A percentile compares a stretch with the other conserved stretches of the same genome.
Evolutionary conservation across 2,113 vertebrate species (phyloP).

Genomic region (Bujurquina vittata): DNA sequence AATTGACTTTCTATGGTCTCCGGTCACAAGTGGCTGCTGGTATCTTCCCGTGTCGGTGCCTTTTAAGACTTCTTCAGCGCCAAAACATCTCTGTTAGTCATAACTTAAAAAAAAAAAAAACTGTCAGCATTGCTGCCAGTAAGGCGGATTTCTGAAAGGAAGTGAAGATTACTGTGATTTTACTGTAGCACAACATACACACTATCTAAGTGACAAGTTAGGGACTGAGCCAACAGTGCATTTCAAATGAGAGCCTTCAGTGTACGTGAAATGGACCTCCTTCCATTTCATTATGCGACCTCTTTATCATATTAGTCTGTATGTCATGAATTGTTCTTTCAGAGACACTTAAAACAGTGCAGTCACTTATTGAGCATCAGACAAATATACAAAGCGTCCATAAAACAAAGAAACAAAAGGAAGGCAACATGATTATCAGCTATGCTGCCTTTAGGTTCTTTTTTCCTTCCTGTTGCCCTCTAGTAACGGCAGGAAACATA

Average conservation of each 20-base stretch:
- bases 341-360: not conserved
- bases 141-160: accelerated
- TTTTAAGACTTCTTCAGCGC: not conserved
- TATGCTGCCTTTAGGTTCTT: not conserved
- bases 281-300: not conserved
- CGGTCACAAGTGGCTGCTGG: not conserved
- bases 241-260: not conserved
- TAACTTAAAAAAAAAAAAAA: not conserved
- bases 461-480: accelerated
- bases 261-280: not conserved
- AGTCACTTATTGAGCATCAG: not conserved
- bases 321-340: not conserved
- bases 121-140: not conserved
- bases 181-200: not conserved
- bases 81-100: not conserved
- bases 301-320: not conserved
- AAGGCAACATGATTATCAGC: too few relatives aligned
- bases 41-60: not conserved
- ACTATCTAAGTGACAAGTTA: not conserved
- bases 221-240: not conserved
- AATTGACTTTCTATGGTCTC: not conserved
- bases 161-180: not conserved
- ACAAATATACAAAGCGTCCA: not conserved
- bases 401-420: not conserved
- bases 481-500: not conserved